Evolutionary conservation across 2,888 invertebrate genomes (phyloP).

Genomic region (Megaustenia siamemsis): DNA sequence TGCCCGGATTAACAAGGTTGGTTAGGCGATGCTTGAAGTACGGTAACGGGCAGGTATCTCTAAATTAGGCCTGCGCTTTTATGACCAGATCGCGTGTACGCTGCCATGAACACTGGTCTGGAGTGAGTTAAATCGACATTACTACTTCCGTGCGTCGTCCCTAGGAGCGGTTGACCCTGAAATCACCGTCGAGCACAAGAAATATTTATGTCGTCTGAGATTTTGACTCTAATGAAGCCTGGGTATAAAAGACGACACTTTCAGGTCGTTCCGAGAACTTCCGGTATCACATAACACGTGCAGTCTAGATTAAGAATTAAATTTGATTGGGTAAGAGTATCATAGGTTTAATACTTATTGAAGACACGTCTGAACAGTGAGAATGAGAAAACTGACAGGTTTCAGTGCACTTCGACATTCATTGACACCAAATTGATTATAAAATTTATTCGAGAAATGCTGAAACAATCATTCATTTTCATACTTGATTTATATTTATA

Average conservation of each 20-base stretch:
- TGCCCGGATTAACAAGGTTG: background rate
- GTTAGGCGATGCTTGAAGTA: background rate
- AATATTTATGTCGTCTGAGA: conserved; percentile 9
- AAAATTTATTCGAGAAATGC: too few species aligned
- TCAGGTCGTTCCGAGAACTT: conserved; percentile 12
- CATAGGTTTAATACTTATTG: too few species aligned
- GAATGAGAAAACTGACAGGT: too few species aligned
- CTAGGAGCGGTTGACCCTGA: conserved; percentile 43
- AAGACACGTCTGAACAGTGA: too few species aligned
- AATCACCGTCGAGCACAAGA: conserved; percentile 2
- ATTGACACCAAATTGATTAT: too few species aligned
- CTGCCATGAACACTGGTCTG: conserved; percentile 33
- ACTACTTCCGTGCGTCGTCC: conserved; percentile 56
- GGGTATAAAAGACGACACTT: conserved; percentile 47
- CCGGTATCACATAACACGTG: background rate
- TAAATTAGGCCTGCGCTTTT: conserved; percentile 31
- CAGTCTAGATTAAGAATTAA: conserved; percentile 4
- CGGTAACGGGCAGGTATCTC: background rate
- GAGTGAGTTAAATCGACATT: conserved; percentile 55
- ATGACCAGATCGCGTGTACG: conserved; percentile 52
- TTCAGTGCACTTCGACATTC: too few species aligned
- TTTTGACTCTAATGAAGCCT: conserved; percentile 44
- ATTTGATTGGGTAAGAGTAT: too few species aligned
- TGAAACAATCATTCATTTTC: too few species aligned
- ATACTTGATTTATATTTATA: too few species aligned